A percentile compares a stretch with the other conserved stretches of the same genome.
Conservation (phyloP, 1,140 invertebrate genomes). For the Lepidurus apus region DNA sequence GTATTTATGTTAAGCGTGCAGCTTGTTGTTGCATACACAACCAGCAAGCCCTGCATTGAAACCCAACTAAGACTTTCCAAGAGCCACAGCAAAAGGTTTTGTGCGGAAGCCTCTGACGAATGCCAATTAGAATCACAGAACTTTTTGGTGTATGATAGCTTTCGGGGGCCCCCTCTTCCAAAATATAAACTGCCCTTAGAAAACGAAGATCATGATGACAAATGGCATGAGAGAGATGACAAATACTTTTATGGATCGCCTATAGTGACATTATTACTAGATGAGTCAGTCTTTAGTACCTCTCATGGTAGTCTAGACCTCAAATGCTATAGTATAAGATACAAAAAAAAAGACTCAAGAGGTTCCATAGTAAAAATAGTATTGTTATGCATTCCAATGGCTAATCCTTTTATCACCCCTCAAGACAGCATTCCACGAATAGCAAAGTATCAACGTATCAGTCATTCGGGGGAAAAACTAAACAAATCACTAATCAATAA, state of each 20-base stretch:
- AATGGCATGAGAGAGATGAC: not conserved
- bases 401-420: not conserved
- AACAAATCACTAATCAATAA: not conserved
- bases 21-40: constrained; percentile 15
- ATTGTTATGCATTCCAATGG: too few species aligned
- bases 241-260: constrained; percentile 17
- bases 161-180: not conserved
- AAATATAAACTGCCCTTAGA: not conserved
- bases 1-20: constrained; percentile 22
- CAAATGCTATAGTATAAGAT: not conserved
- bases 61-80: not conserved
- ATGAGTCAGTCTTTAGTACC: constrained; percentile 2
- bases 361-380: not conserved
- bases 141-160: too few species aligned
- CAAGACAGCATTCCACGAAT: not conserved
- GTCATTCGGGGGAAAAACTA: not conserved
- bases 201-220: not conserved
- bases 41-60: not conserved
- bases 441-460: not conserved
- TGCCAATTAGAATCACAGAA: constrained; percentile 13
- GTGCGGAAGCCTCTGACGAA: constrained; percentile 12
- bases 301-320: not conserved
- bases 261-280: constrained; percentile 11
- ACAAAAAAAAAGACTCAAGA: not conserved
- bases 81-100: not conserved